These are phyloP conservation scores for Morbakka virulenta DNA, from an alignment of 30 jellyfish, hydroid and myxozoan species.

Conservation along the genomic window DNA sequence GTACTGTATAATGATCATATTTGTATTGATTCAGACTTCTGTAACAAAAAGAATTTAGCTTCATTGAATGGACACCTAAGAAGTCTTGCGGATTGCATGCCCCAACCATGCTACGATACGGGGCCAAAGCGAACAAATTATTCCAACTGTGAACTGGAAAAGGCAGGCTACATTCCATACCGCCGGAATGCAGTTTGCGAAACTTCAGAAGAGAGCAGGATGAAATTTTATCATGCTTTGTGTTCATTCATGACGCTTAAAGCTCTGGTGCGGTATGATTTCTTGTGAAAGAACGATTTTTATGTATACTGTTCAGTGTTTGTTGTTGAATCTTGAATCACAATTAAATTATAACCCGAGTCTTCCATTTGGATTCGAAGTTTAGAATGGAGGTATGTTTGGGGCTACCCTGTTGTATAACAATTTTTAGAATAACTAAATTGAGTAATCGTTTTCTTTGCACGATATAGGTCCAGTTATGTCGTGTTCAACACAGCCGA, in stretches of 20 bases:
- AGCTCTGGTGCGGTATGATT: slow-evolving; percentile 84
- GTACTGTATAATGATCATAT: slow-evolving; percentile 66
- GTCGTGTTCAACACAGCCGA: no score
- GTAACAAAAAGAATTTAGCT: slow-evolving; percentile 57
- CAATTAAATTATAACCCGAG: no score
- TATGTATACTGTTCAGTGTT: no score
- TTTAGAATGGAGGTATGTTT: no score
- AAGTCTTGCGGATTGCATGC: slow-evolving; percentile 78
- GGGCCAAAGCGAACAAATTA: slow-evolving; percentile 36
- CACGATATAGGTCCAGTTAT: no score
- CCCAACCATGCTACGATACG: slow-evolving; percentile 61
- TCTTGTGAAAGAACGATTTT: slow-evolving; percentile 90
- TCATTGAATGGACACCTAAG: slow-evolving; percentile 74
- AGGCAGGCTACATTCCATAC: slow-evolving; percentile 58
- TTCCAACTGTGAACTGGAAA: slow-evolving; percentile 27
- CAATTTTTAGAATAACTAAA: no score
- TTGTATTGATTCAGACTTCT: slow-evolving; percentile 67
- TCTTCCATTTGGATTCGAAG: no score
- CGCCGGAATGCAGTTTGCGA: slow-evolving; percentile 92
- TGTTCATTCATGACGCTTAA: slow-evolving; percentile 74
- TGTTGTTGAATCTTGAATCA: no score
- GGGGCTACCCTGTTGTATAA: no score
- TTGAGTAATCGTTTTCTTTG: no score
- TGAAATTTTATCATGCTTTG: slow-evolving; percentile 70
- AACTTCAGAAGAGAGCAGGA: slow-evolving; percentile 71